phyloP scores from a whole-genome alignment of 2,797 vertebrate genomes.

The Iguana delicatissima region DNA sequence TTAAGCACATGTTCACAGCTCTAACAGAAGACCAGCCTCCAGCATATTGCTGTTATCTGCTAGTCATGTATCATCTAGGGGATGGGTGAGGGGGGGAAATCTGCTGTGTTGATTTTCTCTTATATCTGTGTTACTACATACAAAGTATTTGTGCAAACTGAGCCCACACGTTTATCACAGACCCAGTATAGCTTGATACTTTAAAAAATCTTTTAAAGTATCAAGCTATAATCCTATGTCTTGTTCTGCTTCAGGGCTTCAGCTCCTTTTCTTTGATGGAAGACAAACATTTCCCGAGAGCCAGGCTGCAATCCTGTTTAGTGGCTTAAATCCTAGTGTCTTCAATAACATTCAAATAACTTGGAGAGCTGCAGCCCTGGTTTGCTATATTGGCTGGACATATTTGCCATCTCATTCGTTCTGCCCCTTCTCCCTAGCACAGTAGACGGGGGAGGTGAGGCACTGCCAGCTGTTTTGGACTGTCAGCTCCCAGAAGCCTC shows the following conservation, averaged over 20 bases:
- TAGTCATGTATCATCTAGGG: neutral
- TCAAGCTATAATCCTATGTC: neutral
- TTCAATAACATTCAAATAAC: neutral
- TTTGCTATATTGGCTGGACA: neutral
- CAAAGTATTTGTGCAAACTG: slow-evolving; percentile 30
- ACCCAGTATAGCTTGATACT: neutral
- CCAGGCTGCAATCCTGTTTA: neutral
- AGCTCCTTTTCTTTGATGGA: neutral
- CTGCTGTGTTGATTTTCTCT: neutral
- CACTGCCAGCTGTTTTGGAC: neutral
- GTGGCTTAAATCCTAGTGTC: neutral
- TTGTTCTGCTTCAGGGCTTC: neutral
- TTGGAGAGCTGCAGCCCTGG: neutral
- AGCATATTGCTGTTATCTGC: neutral
- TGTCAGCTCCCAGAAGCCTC: no score
- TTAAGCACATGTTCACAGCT: neutral
- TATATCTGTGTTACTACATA: neutral
- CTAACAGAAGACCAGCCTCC: neutral
- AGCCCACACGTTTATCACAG: slow-evolving; percentile 25
- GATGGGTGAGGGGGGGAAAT: neutral
- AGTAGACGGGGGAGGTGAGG: neutral
- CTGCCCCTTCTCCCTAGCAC: neutral
- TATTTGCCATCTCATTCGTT: neutral
- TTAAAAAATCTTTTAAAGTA: neutral
- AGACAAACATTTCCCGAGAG: neutral